These are phyloP conservation scores for Sinodicranocentrus sp. DNA, from an alignment of 2,888 invertebrate genomes.

Conservation along the genomic window DNA sequence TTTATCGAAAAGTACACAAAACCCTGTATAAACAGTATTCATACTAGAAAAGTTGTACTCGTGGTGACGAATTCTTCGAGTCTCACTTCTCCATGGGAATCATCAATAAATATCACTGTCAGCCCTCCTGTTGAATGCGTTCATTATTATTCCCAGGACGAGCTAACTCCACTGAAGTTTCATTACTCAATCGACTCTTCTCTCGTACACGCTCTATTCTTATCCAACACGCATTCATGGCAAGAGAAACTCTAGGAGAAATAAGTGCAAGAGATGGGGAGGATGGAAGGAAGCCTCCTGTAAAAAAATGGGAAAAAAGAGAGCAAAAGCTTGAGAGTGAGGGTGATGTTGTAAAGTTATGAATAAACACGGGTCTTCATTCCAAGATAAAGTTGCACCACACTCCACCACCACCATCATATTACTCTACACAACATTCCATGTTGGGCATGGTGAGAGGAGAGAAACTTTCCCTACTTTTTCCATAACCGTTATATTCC, in stretches of 20 bases:
- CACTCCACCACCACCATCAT: not conserved
- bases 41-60: not conserved
- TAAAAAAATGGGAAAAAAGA: slow-evolving; percentile 18
- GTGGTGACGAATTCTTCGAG: slow-evolving; percentile 65
- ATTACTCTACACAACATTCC: not conserved
- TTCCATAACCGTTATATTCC: slow-evolving; percentile 43
- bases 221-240: slow-evolving; percentile 40
- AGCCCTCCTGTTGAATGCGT: slow-evolving; percentile 69
- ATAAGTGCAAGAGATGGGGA: slow-evolving; percentile 22
- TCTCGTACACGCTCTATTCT: slow-evolving; percentile 9
- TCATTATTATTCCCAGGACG: slow-evolving; percentile 69
- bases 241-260: slow-evolving; percentile 37
- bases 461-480: slow-evolving; percentile 50
- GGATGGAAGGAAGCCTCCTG: too few relatives aligned
- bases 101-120: slow-evolving; percentile 70
- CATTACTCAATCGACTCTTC: slow-evolving; percentile 64
- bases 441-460: too few relatives aligned
- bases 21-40: too few relatives aligned
- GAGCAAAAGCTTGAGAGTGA: slow-evolving; percentile 24
- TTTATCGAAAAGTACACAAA: too few relatives aligned
- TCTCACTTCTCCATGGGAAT: slow-evolving; percentile 66
- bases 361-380: slow-evolving; percentile 42
- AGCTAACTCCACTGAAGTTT: slow-evolving; percentile 52
- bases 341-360: slow-evolving; percentile 57
- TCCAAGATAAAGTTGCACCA: not conserved